Conservation (phyloP, 2,113 vertebrate genomes). For the Hylia prasina region DNA sequence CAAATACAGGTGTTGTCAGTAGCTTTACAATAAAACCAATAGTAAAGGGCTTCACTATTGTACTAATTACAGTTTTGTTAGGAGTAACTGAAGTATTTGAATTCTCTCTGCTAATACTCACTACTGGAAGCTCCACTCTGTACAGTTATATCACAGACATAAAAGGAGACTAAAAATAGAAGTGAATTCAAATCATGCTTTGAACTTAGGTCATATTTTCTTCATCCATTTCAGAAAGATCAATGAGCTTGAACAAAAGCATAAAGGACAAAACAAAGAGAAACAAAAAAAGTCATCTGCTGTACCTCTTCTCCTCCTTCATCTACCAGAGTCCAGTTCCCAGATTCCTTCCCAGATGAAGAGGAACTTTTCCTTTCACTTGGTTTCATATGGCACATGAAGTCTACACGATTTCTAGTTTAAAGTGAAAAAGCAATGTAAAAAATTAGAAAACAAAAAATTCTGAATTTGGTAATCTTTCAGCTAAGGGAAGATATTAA, state of each 20-base stretch:
- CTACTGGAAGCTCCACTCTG: background rate
- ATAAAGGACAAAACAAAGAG: background rate
- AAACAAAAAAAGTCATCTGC: background rate
- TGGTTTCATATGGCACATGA: conserved; percentile 91
- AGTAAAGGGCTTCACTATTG: background rate
- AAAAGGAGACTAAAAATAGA: background rate
- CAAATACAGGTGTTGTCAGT: background rate
- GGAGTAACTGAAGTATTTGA: background rate
- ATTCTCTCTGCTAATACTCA: background rate
- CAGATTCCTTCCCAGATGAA: conserved; percentile 80
- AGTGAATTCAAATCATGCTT: background rate
- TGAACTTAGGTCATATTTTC: background rate
- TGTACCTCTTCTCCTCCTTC: conserved; percentile 96
- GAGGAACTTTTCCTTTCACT: conserved; percentile 77
- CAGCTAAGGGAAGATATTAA: background rate
- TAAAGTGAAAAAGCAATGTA: background rate
- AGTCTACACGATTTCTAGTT: conserved; percentile 86
- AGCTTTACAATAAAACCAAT: background rate
- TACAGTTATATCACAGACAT: background rate
- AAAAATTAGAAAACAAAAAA: background rate
- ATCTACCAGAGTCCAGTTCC: conserved; percentile 95
- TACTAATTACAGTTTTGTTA: background rate
- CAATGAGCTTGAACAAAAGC: background rate
- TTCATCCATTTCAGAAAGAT: background rate
- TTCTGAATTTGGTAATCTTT: background rate